Evolutionary conservation across 2,888 invertebrate genomes (phyloP).

Genomic region (Pherbina coryleti): DNA sequence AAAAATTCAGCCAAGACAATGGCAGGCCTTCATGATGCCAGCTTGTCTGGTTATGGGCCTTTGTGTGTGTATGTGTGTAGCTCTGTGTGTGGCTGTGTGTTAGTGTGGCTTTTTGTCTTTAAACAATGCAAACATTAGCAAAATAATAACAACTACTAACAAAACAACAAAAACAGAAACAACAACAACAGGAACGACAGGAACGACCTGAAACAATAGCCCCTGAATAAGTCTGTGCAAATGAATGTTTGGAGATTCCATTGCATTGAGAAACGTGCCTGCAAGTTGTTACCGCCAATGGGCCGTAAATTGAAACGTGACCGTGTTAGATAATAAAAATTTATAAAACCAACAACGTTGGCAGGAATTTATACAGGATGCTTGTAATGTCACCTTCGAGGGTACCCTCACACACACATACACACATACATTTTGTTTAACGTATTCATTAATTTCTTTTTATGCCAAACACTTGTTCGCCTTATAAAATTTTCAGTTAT

Average conservation of each 20-base stretch:
- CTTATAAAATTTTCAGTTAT: not conserved
- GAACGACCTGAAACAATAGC: no score
- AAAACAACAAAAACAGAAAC: no score
- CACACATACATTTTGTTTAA: not conserved
- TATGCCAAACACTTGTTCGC: not conserved
- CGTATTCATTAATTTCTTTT: not conserved
- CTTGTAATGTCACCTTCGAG: no score
- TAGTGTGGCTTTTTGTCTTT: not conserved
- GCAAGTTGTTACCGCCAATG: conserved; percentile 69
- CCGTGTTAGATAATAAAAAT: conserved; percentile 52
- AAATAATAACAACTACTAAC: not conserved
- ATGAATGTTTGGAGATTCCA: conserved; percentile 16
- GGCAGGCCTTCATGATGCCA: not conserved
- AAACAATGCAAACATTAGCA: not conserved
- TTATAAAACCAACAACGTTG: not conserved
- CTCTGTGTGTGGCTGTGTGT: not conserved
- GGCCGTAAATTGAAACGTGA: conserved; percentile 69
- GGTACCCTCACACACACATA: no score
- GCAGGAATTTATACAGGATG: no score
- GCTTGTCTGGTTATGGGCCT: not conserved
- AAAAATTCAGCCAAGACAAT: no score
- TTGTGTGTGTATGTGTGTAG: not conserved
- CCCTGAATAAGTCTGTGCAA: not conserved
- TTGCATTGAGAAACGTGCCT: conserved; percentile 62
- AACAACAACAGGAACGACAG: no score